Evolutionary conservation across 1,140 invertebrate species (phyloP), one percentile per base, ranked within the genome.

Genomic region (Lepidotrigona ventralis): DNA sequence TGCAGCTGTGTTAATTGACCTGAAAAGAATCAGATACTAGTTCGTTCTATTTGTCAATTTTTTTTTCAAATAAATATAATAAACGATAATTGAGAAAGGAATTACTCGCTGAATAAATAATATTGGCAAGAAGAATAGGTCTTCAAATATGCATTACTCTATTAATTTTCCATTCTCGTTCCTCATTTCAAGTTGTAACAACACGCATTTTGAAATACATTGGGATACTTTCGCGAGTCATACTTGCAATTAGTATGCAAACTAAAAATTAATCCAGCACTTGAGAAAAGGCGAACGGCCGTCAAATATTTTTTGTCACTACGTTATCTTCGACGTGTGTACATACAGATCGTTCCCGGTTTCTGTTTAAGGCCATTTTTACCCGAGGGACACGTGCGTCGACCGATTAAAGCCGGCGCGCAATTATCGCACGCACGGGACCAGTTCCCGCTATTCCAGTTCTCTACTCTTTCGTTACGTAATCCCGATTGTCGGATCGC

Each of bases 361-460:
- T 85, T 88, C 86, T 79, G 60, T 85, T 80, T 85, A 66, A 90
- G 81, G 82, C 82, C 76, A 79, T 72, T 86, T 83, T 88, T 76
- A 79, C 78, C 79, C 85, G 88, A 90, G 90, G 90, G 88, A 84
- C 90, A 79, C 87, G 80, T 81, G 53, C 82, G 85, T 88, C 88
- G 89, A 86, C 88, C 88, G 89, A 91, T 91, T 90, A 90, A 90
- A 82, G 85, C 87, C 79, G 81, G 83, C 86, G 83, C 86, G 89
- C 89, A 91, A 92, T 92, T 91, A 92, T 91, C 89, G 88, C 88
- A 83, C 86, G 77, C 39, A 8, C 39, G 85, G 90, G 88, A 91
- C 90, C 90, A 92, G 91, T 92, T 92, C 88, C 91, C 90, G 91
- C 88, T 92, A 93, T 93, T 92, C 90, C 91, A 92, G 91, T 92